Conservation (phyloP, 2,113 vertebrate species). For the Puffinus mauretanicus region DNA sequence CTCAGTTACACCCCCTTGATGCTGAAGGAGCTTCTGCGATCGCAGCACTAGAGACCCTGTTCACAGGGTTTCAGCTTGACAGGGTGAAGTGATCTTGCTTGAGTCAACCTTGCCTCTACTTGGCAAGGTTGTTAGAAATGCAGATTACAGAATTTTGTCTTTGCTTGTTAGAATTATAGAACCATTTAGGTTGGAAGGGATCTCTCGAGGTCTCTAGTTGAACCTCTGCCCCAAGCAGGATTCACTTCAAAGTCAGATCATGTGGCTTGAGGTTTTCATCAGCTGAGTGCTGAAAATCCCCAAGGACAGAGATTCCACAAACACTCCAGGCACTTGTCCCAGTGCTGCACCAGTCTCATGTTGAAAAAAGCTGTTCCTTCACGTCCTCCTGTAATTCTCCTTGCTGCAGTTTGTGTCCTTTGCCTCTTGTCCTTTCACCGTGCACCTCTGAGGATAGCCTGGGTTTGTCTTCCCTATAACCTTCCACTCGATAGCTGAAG, state of each 20-base stretch:
- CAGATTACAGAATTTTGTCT: neutral
- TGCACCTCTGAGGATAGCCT: neutral
- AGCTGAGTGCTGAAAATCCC: neutral
- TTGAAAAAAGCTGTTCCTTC: neutral
- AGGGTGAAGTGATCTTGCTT: neutral
- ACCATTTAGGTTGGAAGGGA: neutral
- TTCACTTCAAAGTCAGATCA: neutral
- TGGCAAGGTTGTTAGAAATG: neutral
- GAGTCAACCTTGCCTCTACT: neutral
- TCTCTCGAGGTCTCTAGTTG: neutral
- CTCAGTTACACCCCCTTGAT: neutral
- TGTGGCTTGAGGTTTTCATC: neutral
- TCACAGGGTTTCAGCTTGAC: neutral
- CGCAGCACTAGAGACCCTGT: neutral
- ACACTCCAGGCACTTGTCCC: neutral
- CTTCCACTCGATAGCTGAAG: neutral
- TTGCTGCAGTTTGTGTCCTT: neutral
- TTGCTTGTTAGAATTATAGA: neutral
- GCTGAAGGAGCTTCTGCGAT: neutral
- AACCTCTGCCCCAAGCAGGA: neutral
- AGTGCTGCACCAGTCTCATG: neutral
- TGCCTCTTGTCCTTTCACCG: neutral
- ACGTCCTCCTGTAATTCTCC: neutral
- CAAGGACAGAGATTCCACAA: neutral
- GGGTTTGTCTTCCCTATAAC: neutral